phyloP scores from a whole-genome alignment of 35 echinoderm and acorn worm genomes.

The Heliocidaris tuberculata region DNA sequence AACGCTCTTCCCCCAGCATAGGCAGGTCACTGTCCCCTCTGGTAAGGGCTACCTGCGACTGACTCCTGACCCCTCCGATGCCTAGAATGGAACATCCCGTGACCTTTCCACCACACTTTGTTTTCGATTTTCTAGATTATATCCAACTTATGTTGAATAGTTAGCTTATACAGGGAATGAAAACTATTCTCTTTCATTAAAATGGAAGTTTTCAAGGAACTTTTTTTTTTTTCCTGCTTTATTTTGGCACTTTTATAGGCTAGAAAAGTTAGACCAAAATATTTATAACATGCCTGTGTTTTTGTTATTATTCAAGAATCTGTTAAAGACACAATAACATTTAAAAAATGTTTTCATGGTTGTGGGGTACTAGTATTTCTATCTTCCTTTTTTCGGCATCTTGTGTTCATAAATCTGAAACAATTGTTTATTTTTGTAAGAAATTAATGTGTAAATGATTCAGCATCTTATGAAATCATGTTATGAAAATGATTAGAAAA shows the following conservation, averaged over 20 bases:
- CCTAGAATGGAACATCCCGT: background rate
- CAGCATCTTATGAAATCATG: background rate
- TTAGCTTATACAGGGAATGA: background rate
- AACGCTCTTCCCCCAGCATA: slow-evolving; percentile 79
- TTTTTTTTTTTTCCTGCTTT: background rate
- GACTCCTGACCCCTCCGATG: slow-evolving; percentile 75
- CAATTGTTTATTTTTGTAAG: background rate
- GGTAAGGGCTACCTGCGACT: slow-evolving; percentile 77
- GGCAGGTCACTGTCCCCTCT: slow-evolving; percentile 61
- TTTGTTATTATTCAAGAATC: background rate
- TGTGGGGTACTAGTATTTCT: background rate
- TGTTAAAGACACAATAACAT: background rate
- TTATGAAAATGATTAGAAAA: background rate
- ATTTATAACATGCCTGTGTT: background rate
- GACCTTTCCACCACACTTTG: background rate
- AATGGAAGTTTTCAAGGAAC: background rate
- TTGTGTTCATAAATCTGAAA: background rate
- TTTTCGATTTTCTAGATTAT: background rate
- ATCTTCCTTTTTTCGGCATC: background rate
- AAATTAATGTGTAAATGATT: background rate
- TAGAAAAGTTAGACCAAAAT: background rate
- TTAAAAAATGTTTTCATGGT: background rate
- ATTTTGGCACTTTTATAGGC: background rate
- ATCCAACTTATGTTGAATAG: background rate
- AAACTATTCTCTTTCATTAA: background rate